phyloP scores from a whole-genome alignment of 2,797 vertebrate genomes.

The Harpagifer antarcticus region DNA sequence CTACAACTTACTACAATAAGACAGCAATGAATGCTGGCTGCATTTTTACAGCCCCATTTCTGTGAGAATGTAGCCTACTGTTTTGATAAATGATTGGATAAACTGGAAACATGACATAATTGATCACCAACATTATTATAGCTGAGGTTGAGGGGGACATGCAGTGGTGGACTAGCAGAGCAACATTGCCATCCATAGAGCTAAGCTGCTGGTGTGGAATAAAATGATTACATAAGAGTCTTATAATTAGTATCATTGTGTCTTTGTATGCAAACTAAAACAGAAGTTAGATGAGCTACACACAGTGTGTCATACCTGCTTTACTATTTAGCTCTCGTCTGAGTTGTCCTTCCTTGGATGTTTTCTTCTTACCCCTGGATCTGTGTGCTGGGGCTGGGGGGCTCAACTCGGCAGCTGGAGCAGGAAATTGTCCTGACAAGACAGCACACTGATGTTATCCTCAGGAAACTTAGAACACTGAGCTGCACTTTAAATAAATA shows the following conservation, averaged over 20 bases:
- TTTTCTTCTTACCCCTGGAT: constrained; percentile 87
- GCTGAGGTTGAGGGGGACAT: background rate
- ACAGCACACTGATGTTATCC: constrained; percentile 64
- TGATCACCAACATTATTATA: background rate
- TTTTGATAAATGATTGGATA: background rate
- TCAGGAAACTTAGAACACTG: constrained; percentile 42
- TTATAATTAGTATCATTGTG: background rate
- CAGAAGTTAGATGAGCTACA: background rate
- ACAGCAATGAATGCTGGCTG: constrained; percentile 5
- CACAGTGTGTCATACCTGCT: constrained; percentile 76
- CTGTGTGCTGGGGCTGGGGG: constrained; percentile 80
- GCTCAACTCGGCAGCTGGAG: constrained; percentile 68
- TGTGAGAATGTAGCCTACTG: background rate
- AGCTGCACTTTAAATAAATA: constrained; percentile 52
- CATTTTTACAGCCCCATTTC: background rate
- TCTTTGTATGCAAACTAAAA: constrained; percentile 1
- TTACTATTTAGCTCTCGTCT: constrained; percentile 83
- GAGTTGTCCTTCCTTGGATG: constrained; percentile 85
- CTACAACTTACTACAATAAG: background rate
- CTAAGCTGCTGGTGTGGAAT: background rate
- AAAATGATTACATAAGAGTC: background rate
- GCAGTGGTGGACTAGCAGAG: background rate
- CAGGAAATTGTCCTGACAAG: constrained; percentile 82
- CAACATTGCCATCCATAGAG: background rate
- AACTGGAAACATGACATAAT: background rate